These are phyloP conservation scores for Drepanosiphum platanoidis DNA, from an alignment of 2,888 invertebrate genomes.

Conservation along the genomic window DNA sequence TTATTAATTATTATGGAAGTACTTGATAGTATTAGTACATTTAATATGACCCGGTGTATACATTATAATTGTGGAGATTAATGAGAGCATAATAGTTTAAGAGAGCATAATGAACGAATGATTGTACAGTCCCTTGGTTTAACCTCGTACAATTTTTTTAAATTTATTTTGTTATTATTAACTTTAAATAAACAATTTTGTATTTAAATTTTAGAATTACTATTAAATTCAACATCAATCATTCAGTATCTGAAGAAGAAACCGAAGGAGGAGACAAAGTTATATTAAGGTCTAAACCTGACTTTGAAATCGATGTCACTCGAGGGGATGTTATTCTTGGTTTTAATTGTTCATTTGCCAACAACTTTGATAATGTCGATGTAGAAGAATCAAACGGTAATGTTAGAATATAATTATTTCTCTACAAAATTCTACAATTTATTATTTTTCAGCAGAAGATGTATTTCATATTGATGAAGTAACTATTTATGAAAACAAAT, in stretches of 20 bases:
- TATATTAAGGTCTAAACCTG: conserved; percentile 87
- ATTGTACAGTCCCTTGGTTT: conserved; percentile 36
- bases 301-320: conserved; percentile 87
- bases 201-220: conserved; percentile 71
- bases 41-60: no score
- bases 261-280: conserved; percentile 73
- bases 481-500: conserved; percentile 86
- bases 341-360: conserved; percentile 82
- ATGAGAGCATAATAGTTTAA: no score
- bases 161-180: no score
- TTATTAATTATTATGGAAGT: no score
- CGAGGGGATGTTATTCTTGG: conserved; percentile 81
- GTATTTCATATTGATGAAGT: conserved; percentile 94
- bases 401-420: not conserved
- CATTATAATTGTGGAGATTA: no score
- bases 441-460: conserved; percentile 74
- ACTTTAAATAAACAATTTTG: not conserved
- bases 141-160: no score
- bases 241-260: conserved; percentile 85
- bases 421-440: not conserved
- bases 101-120: no score
- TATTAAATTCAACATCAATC: conserved; percentile 91
- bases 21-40: no score
- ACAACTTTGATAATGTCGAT: conserved; percentile 67
- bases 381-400: conserved; percentile 69